Conservation (phyloP, 2,888 invertebrate species). For the Arctia plantaginis region DNA sequence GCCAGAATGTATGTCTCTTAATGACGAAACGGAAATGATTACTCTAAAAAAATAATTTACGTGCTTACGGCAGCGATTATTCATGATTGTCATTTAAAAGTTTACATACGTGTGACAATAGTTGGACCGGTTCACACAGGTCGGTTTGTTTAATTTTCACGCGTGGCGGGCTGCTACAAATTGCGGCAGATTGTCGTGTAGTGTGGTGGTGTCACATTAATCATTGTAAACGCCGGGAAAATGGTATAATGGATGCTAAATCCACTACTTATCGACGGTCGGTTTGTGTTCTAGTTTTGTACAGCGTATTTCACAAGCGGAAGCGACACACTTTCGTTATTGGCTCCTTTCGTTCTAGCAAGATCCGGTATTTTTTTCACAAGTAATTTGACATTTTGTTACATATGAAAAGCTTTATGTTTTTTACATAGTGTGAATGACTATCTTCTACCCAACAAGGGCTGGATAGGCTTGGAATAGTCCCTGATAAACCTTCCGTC, state of each 20-base stretch:
- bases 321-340: constrained; percentile 20
- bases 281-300: constrained; percentile 57
- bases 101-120: constrained; percentile 49
- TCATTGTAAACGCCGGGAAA: constrained; percentile 71
- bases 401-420: neutral
- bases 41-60: constrained; percentile 36
- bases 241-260: constrained; percentile 74
- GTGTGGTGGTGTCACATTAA: constrained; percentile 63
- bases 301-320: constrained; percentile 37
- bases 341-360: neutral
- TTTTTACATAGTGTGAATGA: neutral
- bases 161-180: constrained; percentile 52
- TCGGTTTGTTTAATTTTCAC: constrained; percentile 56
- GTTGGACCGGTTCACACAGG: constrained; percentile 49
- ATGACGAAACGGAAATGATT: constrained; percentile 25
- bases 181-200: constrained; percentile 52
- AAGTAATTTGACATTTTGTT: neutral
- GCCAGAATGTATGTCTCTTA: constrained; percentile 12
- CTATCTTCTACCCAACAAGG: too few relatives aligned
- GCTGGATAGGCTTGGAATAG: too few relatives aligned
- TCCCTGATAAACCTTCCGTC: neutral
- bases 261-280: constrained; percentile 73
- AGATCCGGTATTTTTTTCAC: neutral
- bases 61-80: constrained; percentile 34
- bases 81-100: constrained; percentile 50